Conservation (phyloP, 2,888 invertebrate genomes). For the Ligdia adustata region DNA sequence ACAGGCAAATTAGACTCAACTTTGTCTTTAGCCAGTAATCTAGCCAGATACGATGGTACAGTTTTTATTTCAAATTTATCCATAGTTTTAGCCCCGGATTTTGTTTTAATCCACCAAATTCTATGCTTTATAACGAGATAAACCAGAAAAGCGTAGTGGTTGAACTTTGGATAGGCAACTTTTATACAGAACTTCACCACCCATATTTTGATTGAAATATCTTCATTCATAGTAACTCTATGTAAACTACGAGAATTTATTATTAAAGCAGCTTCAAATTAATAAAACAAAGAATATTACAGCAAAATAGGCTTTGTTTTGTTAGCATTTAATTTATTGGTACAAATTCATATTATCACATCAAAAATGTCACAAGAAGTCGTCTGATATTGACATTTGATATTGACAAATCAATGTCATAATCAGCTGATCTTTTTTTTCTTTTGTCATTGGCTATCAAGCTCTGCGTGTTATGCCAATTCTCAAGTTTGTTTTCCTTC, state of each 20-base stretch:
- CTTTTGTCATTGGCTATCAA: too few relatives aligned
- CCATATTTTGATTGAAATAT: conserved; percentile 64
- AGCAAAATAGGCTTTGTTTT: neutral
- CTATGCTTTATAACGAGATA: conserved; percentile 73
- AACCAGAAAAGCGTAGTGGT: conserved; percentile 67
- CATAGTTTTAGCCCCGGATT: conserved; percentile 45
- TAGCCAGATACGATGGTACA: conserved; percentile 52
- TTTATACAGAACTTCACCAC: conserved; percentile 75
- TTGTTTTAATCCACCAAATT: conserved; percentile 53
- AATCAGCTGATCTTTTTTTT: too few relatives aligned
- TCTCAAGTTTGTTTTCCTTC: too few relatives aligned
- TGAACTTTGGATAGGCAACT: conserved; percentile 77
- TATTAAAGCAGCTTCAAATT: neutral
- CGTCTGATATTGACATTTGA: neutral
- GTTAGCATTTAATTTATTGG: neutral
- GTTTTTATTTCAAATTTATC: conserved; percentile 58
- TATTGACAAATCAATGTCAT: neutral
- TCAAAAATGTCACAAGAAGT: neutral
- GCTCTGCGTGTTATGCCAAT: too few relatives aligned
- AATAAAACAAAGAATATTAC: neutral
- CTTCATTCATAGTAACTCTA: conserved; percentile 65
- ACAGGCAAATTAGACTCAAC: conserved; percentile 58
- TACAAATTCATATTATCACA: neutral
- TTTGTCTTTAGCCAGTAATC: conserved; percentile 51
- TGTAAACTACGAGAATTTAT: neutral